Evolutionary conservation across 1,140 invertebrate species (phyloP).

Genomic region (Nasonia vitripennis): DNA sequence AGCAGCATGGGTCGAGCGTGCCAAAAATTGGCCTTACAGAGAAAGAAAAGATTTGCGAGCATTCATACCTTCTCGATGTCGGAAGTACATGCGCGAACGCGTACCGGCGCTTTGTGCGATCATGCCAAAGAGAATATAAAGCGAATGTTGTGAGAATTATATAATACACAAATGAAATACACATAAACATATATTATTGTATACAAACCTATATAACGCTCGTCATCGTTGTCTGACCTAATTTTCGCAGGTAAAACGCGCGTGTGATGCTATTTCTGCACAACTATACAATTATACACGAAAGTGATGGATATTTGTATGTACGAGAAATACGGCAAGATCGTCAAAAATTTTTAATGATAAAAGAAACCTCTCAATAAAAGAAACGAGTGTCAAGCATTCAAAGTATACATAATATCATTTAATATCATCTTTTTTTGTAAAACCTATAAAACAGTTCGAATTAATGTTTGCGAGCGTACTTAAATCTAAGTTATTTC

Average conservation of each 20-base stretch:
- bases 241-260: constrained; percentile 9
- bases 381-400: constrained; percentile 22
- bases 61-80: constrained; percentile 28
- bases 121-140: constrained; percentile 56
- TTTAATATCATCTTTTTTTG: not conserved
- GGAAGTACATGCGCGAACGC: constrained; percentile 5
- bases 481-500: too few relatives aligned
- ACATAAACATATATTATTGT: constrained; percentile 36
- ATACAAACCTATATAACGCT: not conserved
- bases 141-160: constrained; percentile 31
- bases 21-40: constrained; percentile 48
- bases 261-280: constrained; percentile 11
- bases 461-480: too few relatives aligned
- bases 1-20: constrained; percentile 43
- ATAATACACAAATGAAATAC: constrained; percentile 38
- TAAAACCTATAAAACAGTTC: too few relatives aligned
- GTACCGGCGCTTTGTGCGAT: constrained; percentile 45
- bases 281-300: constrained; percentile 15
- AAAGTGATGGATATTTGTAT: constrained; percentile 52
- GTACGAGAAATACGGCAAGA: constrained; percentile 25
- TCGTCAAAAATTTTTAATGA: constrained; percentile 44
- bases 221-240: not conserved
- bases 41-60: constrained; percentile 3
- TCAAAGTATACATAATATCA: constrained; percentile 11
- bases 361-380: constrained; percentile 40